Percentiles rank a stretch among this genome's conserved stretches.
Conservation (phyloP, 2,797 vertebrate species). For the Trachops cirrhosus region DNA sequence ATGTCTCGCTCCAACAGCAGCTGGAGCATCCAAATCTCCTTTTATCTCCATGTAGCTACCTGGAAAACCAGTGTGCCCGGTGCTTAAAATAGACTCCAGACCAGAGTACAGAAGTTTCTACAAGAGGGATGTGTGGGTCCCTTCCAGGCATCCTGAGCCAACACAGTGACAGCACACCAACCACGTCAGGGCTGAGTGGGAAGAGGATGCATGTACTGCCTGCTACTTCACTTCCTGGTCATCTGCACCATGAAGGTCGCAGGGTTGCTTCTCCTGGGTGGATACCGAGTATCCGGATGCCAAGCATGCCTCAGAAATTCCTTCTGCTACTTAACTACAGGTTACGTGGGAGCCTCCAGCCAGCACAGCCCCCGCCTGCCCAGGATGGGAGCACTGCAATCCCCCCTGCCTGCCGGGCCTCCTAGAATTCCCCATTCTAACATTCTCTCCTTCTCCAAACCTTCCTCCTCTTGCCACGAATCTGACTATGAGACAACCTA, state of each 20-base stretch:
- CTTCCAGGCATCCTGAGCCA: background rate
- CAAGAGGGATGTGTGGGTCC: background rate
- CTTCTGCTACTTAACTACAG: background rate
- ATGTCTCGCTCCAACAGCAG: background rate
- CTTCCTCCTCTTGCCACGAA: background rate
- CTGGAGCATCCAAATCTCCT: background rate
- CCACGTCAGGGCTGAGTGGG: background rate
- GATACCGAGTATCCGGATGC: background rate
- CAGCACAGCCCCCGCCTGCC: background rate
- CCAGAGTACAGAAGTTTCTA: background rate
- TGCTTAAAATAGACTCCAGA: background rate
- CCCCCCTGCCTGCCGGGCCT: background rate
- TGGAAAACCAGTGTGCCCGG: background rate
- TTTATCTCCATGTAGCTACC: background rate
- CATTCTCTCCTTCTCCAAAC: background rate
- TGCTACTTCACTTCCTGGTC: constrained; percentile 28
- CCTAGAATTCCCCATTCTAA: background rate
- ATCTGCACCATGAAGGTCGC: background rate
- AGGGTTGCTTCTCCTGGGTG: background rate
- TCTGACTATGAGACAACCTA: background rate
- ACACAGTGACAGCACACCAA: background rate
- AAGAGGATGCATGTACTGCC: background rate
- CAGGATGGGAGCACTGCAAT: background rate
- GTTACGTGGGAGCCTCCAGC: background rate
- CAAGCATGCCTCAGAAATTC: constrained; percentile 23